phyloP scores from a whole-genome alignment of 1,140 invertebrate genomes.

The Brachionus rotundiformis region DNA sequence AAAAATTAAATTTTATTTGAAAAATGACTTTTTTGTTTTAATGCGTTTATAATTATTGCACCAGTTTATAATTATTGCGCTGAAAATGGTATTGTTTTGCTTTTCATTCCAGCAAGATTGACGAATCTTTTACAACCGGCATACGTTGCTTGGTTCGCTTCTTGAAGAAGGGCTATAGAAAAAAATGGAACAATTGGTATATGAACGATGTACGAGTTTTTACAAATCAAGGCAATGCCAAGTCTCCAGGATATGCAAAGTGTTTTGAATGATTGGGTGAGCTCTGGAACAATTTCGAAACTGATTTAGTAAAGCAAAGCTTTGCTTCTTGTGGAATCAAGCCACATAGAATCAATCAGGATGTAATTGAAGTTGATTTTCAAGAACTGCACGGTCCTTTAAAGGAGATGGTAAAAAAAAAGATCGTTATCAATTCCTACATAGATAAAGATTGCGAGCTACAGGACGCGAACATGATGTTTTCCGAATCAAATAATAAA shows the following conservation, averaged over 20 bases:
- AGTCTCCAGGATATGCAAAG: not conserved
- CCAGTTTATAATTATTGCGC: not conserved
- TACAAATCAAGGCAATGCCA: not conserved
- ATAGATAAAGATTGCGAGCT: conserved; percentile 4
- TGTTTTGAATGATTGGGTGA: not conserved
- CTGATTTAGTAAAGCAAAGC: not conserved
- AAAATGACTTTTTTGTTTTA: not conserved
- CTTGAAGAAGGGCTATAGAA: conserved; percentile 24
- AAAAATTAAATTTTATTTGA: conserved; percentile 15
- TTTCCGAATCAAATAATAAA: not conserved
- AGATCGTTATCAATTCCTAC: not conserved
- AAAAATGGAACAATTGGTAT: conserved; percentile 21
- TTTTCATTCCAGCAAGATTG: not conserved
- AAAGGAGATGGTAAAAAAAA: not conserved
- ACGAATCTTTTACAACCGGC: not conserved
- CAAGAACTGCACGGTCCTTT: not conserved
- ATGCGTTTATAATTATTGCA: not conserved
- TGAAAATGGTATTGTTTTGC: not conserved
- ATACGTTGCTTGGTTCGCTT: not conserved
- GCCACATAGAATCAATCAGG: not conserved
- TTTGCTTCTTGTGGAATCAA: not conserved
- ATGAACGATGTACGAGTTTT: not conserved
- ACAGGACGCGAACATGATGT: not conserved
- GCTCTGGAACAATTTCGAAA: not conserved
- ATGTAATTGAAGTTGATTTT: conserved; percentile 7